These are phyloP conservation scores for Campaea margaritaria DNA, from an alignment of 2,888 invertebrate species.

Conservation along the genomic window DNA sequence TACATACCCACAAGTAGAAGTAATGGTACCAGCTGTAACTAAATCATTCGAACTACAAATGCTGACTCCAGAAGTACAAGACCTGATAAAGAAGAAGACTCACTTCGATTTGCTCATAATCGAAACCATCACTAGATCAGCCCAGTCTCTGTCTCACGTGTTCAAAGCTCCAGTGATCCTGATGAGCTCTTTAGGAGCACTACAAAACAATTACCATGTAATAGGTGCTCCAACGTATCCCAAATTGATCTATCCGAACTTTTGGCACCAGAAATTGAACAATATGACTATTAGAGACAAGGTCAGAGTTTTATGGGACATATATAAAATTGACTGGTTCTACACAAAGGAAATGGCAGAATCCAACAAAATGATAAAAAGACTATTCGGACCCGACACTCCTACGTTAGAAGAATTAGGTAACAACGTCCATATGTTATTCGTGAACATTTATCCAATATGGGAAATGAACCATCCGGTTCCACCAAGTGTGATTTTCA, in stretches of 20 bases:
- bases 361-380: conserved; percentile 36
- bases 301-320: conserved; percentile 23
- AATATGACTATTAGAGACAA: conserved; percentile 26
- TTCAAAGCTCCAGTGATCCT: conserved; percentile 71
- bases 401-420: conserved; percentile 44
- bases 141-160: conserved; percentile 59
- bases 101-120: conserved; percentile 71
- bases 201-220: conserved; percentile 49
- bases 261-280: conserved; percentile 23
- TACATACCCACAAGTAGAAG: not conserved
- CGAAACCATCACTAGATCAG: conserved; percentile 58
- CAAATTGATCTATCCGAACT: conserved; percentile 51
- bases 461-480: conserved; percentile 62
- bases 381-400: conserved; percentile 38
- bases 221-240: conserved; percentile 67
- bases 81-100: conserved; percentile 18
- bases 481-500: conserved; percentile 64
- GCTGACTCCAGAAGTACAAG: conserved; percentile 15
- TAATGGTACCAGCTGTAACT: not conserved
- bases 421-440: conserved; percentile 58
- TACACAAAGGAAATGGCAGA: conserved; percentile 5
- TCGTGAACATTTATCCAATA: conserved; percentile 67
- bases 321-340: conserved; percentile 19
- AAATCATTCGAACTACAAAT: conserved; percentile 15
- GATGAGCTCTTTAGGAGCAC: conserved; percentile 59